Evolutionary conservation across 2,888 invertebrate species (phyloP).

Genomic region (Labia minor): DNA sequence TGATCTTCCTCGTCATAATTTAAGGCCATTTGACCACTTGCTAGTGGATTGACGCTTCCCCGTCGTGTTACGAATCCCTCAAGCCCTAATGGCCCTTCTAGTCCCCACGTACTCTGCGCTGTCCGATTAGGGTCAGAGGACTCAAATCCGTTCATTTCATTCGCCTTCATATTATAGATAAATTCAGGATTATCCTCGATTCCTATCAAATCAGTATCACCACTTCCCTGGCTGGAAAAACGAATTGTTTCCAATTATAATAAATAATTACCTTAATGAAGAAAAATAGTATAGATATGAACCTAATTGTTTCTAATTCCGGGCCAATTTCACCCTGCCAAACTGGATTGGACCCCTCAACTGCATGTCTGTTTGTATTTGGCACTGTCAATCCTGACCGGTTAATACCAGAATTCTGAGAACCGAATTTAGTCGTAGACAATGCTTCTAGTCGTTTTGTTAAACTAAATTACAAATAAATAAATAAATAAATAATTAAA

Average conservation of each 20-base stretch:
- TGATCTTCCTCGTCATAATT: background rate
- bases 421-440: slow-evolving; percentile 52
- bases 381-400: slow-evolving; percentile 46
- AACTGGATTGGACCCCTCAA: slow-evolving; percentile 60
- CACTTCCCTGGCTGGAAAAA: slow-evolving; percentile 44
- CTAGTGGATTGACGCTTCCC: slow-evolving; percentile 21
- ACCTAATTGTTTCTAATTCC: slow-evolving; percentile 47
- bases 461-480: slow-evolving; percentile 37
- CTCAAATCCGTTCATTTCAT: background rate
- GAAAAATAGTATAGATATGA: too few relatives aligned
- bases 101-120: background rate
- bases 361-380: slow-evolving; percentile 57
- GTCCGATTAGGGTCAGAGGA: too few relatives aligned
- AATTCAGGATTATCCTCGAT: slow-evolving; percentile 56
- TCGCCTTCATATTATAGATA: background rate
- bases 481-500: slow-evolving; percentile 13
- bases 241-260: slow-evolving; percentile 16
- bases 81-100: background rate
- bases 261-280: too few relatives aligned
- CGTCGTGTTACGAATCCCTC: slow-evolving; percentile 15
- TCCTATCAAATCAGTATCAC: slow-evolving; percentile 55
- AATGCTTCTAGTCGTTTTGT: slow-evolving; percentile 50
- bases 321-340: slow-evolving; percentile 46
- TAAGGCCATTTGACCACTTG: background rate
- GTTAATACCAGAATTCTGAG: slow-evolving; percentile 50